Evolutionary conservation across 2,113 vertebrate genomes (phyloP).

Genomic region (Furnarius figulus): DNA sequence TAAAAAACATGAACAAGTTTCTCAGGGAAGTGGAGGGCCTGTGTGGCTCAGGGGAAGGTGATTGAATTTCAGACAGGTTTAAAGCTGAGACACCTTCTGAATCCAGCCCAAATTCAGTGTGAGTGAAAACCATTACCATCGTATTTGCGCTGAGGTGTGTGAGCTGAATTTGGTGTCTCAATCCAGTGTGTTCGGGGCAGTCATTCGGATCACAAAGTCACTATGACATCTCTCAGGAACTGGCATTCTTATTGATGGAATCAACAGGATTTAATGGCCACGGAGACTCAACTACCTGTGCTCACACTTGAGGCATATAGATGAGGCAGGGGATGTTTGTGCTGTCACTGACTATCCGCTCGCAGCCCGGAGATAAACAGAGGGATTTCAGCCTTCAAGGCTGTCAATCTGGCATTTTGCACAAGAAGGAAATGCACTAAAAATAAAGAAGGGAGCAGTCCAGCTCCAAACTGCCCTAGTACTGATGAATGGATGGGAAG

Average conservation of each 20-base stretch:
- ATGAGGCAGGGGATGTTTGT: slow-evolving; percentile 38
- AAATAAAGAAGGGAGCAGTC: neutral
- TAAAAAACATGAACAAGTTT: slow-evolving; percentile 56
- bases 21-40: neutral
- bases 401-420: slow-evolving; percentile 17
- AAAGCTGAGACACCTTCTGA: slow-evolving; percentile 8
- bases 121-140: slow-evolving; percentile 42
- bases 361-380: slow-evolving; percentile 19
- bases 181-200: slow-evolving; percentile 28
- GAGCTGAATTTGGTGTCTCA: slow-evolving; percentile 53
- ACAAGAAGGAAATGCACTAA: neutral
- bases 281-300: neutral
- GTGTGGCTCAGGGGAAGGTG: slow-evolving; percentile 22
- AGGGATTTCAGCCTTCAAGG: slow-evolving; percentile 12
- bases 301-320: slow-evolving; percentile 40
- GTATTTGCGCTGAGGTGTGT: neutral
- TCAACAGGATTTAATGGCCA: slow-evolving; percentile 53
- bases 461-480: neutral
- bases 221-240: slow-evolving; percentile 12
- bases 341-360: slow-evolving; percentile 26
- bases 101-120: neutral
- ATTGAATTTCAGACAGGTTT: slow-evolving; percentile 54
- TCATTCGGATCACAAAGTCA: slow-evolving; percentile 35
- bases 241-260: slow-evolving; percentile 50
- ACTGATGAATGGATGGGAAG: neutral